Percentiles rank a stretch among this genome's conserved stretches.
Evolutionary conservation across 2,888 invertebrate genomes (phyloP).

Genomic region (Parnassius orleans): DNA sequence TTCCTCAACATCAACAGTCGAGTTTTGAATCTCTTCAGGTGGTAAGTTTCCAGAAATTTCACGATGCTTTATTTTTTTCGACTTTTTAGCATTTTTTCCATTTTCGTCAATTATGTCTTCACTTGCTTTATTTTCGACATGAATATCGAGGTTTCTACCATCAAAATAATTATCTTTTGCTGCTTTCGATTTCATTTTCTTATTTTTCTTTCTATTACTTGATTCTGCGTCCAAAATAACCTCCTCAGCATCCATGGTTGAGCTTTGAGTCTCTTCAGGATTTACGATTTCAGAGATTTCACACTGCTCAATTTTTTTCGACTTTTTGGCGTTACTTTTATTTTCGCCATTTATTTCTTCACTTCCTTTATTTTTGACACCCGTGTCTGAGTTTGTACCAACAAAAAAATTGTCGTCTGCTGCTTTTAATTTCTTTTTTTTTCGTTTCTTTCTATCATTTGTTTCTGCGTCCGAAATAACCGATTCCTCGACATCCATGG

Average conservation of each 20-base stretch:
- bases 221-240: constrained; percentile 17
- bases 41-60: constrained; percentile 2
- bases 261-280: background rate
- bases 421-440: constrained; percentile 30
- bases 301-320: constrained; percentile 23
- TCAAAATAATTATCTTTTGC: too few species aligned
- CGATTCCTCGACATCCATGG: constrained; percentile 11
- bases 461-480: constrained; percentile 16
- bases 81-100: constrained; percentile 31
- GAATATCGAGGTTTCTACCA: background rate
- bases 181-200: constrained; percentile 30
- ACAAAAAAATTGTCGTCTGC: too few species aligned
- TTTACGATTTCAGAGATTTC: constrained; percentile 3
- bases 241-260: constrained; percentile 6
- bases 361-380: background rate
- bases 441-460: constrained; percentile 37
- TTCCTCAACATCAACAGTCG: constrained; percentile 9
- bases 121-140: background rate
- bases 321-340: constrained; percentile 31
- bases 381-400: background rate
- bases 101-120: constrained; percentile 27
- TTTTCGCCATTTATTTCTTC: constrained; percentile 27
- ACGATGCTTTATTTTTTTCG: constrained; percentile 24
- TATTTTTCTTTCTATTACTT: constrained; percentile 37
- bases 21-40: background rate